Percentiles rank a stretch among this genome's conserved stretches.
phyloP scores from a whole-genome alignment of 1,140 invertebrate species.

The Spodoptera frugiperda region DNA sequence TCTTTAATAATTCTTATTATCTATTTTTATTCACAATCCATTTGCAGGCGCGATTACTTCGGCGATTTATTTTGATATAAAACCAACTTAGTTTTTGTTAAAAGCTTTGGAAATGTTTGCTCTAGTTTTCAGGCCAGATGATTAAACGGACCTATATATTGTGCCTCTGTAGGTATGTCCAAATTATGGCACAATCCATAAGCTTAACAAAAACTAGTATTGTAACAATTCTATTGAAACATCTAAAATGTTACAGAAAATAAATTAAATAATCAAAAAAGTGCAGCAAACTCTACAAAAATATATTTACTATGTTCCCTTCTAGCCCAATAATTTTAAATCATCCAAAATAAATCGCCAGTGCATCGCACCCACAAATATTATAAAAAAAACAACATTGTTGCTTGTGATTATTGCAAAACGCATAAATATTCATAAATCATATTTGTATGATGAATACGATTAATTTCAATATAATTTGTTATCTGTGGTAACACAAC shows the following conservation, averaged over 20 bases:
- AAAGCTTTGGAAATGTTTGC: too few relatives aligned
- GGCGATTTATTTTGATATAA: conserved; percentile 34
- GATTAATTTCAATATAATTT: conserved; percentile 41
- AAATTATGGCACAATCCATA: too few relatives aligned
- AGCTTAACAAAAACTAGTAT: too few relatives aligned
- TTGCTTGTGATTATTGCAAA: conserved; percentile 32
- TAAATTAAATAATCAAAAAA: too few relatives aligned
- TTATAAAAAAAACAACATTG: conserved; percentile 14
- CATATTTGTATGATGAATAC: not conserved
- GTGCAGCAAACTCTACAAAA: conserved; percentile 13
- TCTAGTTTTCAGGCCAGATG: too few relatives aligned
- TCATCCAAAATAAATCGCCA: conserved; percentile 16
- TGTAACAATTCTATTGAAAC: too few relatives aligned
- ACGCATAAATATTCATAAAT: conserved; percentile 32
- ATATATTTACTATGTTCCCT: conserved; percentile 13
- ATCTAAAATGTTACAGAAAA: too few relatives aligned
- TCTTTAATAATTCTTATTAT: conserved; percentile 66
- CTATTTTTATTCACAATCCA: conserved; percentile 68
- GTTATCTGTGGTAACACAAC: conserved; percentile 44
- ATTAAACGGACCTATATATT: too few relatives aligned
- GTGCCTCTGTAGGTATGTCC: too few relatives aligned
- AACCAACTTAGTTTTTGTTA: too few relatives aligned
- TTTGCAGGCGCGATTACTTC: conserved; percentile 43
- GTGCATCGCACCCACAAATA: conserved; percentile 6
- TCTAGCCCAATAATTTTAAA: too few relatives aligned